Percentiles rank a stretch among this genome's conserved stretches.
Evolutionary conservation across 2,113 vertebrate genomes (phyloP).

Genomic region (Macquaria ambigua): DNA sequence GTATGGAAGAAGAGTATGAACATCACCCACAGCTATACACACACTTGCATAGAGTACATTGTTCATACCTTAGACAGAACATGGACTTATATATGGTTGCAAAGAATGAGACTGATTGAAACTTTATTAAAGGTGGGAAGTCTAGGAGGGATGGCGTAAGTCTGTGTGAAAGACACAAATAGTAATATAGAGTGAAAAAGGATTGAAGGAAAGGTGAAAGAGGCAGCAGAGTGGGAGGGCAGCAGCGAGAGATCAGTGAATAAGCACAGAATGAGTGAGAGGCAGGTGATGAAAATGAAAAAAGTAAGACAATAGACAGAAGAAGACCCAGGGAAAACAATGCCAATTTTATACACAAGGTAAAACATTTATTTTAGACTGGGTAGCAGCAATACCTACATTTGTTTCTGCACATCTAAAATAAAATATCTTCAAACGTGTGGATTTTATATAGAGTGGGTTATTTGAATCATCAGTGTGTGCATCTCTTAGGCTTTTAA

Average conservation of each 20-base stretch:
- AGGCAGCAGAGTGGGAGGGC: not conserved
- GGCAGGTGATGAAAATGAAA: constrained; percentile 11
- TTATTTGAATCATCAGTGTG: constrained; percentile 15
- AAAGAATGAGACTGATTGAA: constrained; percentile 2
- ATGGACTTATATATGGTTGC: not conserved
- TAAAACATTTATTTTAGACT: constrained; percentile 6
- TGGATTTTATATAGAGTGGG: not conserved
- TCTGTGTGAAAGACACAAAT: constrained; percentile 3
- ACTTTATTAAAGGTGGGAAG: constrained; percentile 26
- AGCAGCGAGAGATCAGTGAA: constrained; percentile 3
- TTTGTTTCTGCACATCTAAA: constrained; percentile 15
- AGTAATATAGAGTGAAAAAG: constrained; percentile 9
- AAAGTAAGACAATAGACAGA: not conserved
- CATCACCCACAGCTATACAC: not conserved
- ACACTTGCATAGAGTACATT: not conserved
- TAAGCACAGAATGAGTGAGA: not conserved
- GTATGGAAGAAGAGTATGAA: not conserved
- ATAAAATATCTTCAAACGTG: not conserved
- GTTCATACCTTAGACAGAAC: not conserved
- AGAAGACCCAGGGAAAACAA: not conserved
- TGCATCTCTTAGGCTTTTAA: constrained; percentile 2
- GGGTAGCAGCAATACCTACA: not conserved
- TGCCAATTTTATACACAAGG: not conserved
- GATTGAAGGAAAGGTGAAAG: constrained; percentile 26
- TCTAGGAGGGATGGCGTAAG: not conserved